Evolutionary conservation across 92 coral and sea anemone genomes (phyloP).

Genomic region (Heliopora coerulea): DNA sequence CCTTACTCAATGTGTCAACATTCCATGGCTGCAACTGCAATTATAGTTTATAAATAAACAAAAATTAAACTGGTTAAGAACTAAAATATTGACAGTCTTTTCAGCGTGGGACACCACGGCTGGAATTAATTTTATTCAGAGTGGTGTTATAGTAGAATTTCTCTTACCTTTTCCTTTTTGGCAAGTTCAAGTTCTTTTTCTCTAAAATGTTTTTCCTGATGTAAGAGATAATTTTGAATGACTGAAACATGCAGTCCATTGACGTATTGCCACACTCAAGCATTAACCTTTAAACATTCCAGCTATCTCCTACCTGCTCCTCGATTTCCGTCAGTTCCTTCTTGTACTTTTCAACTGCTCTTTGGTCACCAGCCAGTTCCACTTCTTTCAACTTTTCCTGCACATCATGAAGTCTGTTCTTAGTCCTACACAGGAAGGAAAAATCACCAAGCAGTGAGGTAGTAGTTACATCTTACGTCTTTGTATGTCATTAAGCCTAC

Average conservation of each 20-base stretch:
- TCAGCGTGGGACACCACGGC: no score
- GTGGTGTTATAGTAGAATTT: no score
- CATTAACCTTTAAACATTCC: not conserved
- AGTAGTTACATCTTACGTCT: no score
- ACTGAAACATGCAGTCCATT: not conserved
- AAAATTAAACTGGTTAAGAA: no score
- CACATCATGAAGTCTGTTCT: slow-evolving; percentile 56
- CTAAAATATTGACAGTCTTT: no score
- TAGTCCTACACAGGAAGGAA: not conserved
- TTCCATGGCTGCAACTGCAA: slow-evolving; percentile 79
- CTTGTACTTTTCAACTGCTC: slow-evolving; percentile 34
- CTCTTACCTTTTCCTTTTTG: slow-evolving; percentile 68
- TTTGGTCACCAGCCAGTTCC: slow-evolving; percentile 32
- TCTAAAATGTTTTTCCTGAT: slow-evolving; percentile 57
- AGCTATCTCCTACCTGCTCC: slow-evolving; percentile 55
- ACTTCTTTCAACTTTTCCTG: slow-evolving; percentile 56
- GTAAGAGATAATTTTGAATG: not conserved
- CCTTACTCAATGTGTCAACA: slow-evolving; percentile 87
- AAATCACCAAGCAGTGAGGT: not conserved
- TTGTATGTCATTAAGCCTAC: no score
- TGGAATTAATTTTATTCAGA: no score
- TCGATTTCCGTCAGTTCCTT: slow-evolving; percentile 55
- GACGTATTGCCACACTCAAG: no score
- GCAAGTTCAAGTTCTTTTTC: slow-evolving; percentile 64
- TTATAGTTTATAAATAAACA: not conserved